These are phyloP conservation scores for Antheraea mylitta DNA, from an alignment of 1,140 invertebrate genomes.

Conservation along the genomic window DNA sequence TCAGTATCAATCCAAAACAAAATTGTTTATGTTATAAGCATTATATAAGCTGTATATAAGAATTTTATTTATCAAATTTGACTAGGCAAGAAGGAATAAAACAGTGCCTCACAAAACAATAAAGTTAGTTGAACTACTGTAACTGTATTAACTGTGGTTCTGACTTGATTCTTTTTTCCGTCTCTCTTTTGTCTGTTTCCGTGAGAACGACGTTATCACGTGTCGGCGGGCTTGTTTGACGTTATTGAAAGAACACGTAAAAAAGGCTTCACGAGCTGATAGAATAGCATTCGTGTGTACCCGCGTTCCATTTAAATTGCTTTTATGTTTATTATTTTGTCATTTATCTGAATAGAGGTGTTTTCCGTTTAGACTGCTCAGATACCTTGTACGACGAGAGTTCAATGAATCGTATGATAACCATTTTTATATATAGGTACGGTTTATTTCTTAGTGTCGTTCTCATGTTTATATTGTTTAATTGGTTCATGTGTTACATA, in stretches of 20 bases:
- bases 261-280: slow-evolving; percentile 10
- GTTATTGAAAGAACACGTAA: slow-evolving; percentile 27
- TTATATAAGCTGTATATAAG: too few relatives aligned
- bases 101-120: too few relatives aligned
- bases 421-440: background rate
- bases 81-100: too few relatives aligned
- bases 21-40: too few relatives aligned
- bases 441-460: background rate
- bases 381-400: background rate
- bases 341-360: background rate
- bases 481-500: too few relatives aligned
- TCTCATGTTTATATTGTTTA: too few relatives aligned
- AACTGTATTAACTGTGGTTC: background rate
- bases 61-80: too few relatives aligned
- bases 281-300: slow-evolving; percentile 9
- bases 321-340: slow-evolving; percentile 1
- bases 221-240: slow-evolving; percentile 23
- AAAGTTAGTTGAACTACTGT: slow-evolving; percentile 1
- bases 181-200: slow-evolving; percentile 31
- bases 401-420: background rate
- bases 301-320: slow-evolving; percentile 3
- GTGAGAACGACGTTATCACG: slow-evolving; percentile 31
- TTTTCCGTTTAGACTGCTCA: background rate
- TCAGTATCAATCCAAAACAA: too few relatives aligned
- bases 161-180: slow-evolving; percentile 27